phyloP scores from a whole-genome alignment of 2,888 invertebrate species.

The Scaptomyza caliginosa region DNA sequence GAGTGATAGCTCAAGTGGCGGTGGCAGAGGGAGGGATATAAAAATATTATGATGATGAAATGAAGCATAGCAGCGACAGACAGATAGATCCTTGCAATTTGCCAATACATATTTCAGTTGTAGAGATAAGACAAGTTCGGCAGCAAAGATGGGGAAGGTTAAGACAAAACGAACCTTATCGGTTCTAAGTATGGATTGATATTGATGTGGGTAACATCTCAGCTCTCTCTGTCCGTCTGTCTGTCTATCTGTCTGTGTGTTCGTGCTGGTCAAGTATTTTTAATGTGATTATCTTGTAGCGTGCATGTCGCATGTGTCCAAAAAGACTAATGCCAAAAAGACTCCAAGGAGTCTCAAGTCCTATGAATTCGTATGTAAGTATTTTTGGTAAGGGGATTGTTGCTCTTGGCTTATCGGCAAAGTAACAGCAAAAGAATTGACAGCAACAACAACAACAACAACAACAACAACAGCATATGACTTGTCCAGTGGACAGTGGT shows the following conservation, averaged over 20 bases:
- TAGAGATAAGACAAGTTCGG: conserved; percentile 20
- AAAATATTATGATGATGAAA: conserved; percentile 39
- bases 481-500: conserved; percentile 38
- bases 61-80: neutral
- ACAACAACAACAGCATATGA: conserved; percentile 27
- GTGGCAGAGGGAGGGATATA: neutral
- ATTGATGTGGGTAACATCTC: conserved; percentile 55
- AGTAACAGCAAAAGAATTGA: conserved; percentile 74
- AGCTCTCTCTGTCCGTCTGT: neutral
- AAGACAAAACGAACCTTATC: conserved; percentile 32
- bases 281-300: conserved; percentile 83
- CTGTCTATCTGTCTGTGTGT: neutral
- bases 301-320: conserved; percentile 81
- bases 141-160: neutral
- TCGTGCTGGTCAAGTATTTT: conserved; percentile 61
- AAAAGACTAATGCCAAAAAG: conserved; percentile 8
- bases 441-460: conserved; percentile 44
- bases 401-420: conserved; percentile 64
- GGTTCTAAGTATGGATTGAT: conserved; percentile 48
- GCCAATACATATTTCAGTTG: conserved; percentile 33
- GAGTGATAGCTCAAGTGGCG: conserved; percentile 23
- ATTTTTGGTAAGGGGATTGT: conserved; percentile 5
- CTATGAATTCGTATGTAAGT: neutral
- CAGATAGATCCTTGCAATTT: conserved; percentile 43
- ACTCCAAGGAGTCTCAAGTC: conserved; percentile 23